Conservation (phyloP, 2,113 vertebrate genomes). For the Otolemur garnettii region DNA sequence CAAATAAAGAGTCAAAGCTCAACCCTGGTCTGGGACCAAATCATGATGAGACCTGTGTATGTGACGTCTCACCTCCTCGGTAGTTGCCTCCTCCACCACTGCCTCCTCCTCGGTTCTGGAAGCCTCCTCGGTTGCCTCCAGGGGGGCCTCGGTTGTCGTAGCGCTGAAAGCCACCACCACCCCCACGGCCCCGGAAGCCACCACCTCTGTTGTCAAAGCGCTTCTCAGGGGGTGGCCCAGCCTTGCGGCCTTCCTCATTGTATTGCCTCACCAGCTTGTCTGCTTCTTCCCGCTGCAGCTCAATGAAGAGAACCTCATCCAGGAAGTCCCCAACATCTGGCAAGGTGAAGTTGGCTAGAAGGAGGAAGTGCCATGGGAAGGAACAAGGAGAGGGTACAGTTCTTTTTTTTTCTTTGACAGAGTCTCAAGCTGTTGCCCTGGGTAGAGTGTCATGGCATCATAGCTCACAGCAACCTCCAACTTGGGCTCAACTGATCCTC, state of each 20-base stretch:
- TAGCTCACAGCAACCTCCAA: no score
- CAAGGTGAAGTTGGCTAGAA: constrained; percentile 93
- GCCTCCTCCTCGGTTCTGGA: constrained; percentile 86
- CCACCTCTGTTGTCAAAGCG: constrained; percentile 92
- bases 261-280: constrained; percentile 93
- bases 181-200: constrained; percentile 90
- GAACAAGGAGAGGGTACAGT: neutral
- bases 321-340: constrained; percentile 94
- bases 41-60: neutral
- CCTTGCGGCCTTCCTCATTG: constrained; percentile 94
- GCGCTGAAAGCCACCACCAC: constrained; percentile 88
- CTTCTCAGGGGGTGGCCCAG: constrained; percentile 94
- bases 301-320: constrained; percentile 90
- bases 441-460: no score
- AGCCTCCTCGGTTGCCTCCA: constrained; percentile 86
- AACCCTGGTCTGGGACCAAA: neutral
- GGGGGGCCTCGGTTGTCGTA: constrained; percentile 90
- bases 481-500: no score
- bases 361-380: neutral
- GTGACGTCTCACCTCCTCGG: constrained; percentile 81
- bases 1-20: neutral
- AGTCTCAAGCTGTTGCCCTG: no score
- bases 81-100: constrained; percentile 87
- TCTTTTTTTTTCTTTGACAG: no score
- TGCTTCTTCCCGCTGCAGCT: constrained; percentile 92